Conservation (phyloP, 2,888 invertebrate genomes). For the Himalopsyche kuldschensis region DNA sequence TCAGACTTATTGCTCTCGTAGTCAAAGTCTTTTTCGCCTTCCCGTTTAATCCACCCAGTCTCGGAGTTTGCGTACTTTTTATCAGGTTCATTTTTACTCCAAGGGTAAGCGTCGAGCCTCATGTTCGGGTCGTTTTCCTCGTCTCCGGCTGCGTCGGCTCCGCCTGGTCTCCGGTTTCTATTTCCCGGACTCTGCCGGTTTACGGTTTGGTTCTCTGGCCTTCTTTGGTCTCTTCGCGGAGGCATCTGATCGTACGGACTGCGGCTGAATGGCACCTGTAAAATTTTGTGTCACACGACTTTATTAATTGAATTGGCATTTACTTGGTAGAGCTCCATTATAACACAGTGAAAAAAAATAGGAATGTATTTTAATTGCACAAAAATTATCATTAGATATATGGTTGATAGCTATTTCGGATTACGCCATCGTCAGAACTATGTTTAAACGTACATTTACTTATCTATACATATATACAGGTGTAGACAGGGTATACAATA, state of each 20-base stretch:
- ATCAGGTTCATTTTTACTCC: slow-evolving; percentile 33
- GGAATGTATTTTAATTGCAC: no score
- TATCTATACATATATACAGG: no score
- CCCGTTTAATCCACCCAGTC: slow-evolving; percentile 24
- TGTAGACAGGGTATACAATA: no score
- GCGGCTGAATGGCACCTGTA: not conserved
- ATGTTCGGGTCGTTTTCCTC: slow-evolving; percentile 9
- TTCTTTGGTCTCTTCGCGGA: slow-evolving; percentile 14
- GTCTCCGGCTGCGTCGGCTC: not conserved
- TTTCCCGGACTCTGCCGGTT: slow-evolving; percentile 13
- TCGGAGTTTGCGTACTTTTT: slow-evolving; percentile 18
- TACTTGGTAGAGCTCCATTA: no score
- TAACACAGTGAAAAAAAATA: no score
- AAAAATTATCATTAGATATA: no score
- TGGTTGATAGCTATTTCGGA: no score
- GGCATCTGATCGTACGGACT: slow-evolving; percentile 1
- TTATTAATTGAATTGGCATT: no score
- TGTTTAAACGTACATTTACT: no score
- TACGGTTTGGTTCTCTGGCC: slow-evolving; percentile 14
- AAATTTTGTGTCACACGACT: no score
- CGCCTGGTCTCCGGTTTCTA: slow-evolving; percentile 17
- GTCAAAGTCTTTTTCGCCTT: slow-evolving; percentile 22
- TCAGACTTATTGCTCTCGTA: slow-evolving; percentile 23
- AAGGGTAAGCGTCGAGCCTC: slow-evolving; percentile 26
- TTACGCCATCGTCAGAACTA: no score